Evolutionary conservation across 2,797 vertebrate genomes (phyloP).

Genomic region (Benthosema pterotum): DNA sequence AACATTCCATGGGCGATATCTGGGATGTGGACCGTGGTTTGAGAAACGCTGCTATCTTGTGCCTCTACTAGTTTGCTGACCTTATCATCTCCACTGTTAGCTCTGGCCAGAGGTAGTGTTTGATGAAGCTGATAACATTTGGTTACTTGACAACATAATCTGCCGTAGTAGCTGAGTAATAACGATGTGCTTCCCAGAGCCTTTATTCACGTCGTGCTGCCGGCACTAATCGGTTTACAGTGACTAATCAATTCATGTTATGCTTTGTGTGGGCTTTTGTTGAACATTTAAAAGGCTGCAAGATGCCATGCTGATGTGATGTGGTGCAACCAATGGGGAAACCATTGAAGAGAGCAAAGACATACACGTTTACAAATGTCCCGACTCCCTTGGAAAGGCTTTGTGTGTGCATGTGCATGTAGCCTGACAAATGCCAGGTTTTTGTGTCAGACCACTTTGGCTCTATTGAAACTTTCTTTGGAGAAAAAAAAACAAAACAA

Average conservation of each 20-base stretch:
- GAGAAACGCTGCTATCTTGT: background rate
- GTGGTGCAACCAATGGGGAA: constrained; percentile 13
- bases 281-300: constrained; percentile 13
- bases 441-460: too few relatives aligned
- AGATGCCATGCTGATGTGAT: constrained; percentile 9
- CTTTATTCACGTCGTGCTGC: constrained; percentile 13
- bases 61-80: background rate
- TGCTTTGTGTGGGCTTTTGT: constrained; percentile 22
- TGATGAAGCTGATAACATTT: constrained; percentile 9
- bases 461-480: too few relatives aligned
- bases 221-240: constrained; percentile 6
- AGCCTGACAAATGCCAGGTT: too few relatives aligned
- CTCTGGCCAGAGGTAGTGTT: constrained; percentile 1
- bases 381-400: constrained; percentile 24
- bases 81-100: background rate
- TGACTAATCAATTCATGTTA: constrained; percentile 25
- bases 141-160: background rate
- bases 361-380: constrained; percentile 32
- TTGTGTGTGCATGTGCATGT: constrained; percentile 1
- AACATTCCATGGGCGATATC: background rate
- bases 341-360: constrained; percentile 28
- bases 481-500: too few relatives aligned
- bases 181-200: constrained; percentile 4
- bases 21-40: background rate
- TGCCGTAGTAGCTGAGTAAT: background rate